phyloP scores from a whole-genome alignment of 2,888 invertebrate species.

The Ptilodon capucinus region DNA sequence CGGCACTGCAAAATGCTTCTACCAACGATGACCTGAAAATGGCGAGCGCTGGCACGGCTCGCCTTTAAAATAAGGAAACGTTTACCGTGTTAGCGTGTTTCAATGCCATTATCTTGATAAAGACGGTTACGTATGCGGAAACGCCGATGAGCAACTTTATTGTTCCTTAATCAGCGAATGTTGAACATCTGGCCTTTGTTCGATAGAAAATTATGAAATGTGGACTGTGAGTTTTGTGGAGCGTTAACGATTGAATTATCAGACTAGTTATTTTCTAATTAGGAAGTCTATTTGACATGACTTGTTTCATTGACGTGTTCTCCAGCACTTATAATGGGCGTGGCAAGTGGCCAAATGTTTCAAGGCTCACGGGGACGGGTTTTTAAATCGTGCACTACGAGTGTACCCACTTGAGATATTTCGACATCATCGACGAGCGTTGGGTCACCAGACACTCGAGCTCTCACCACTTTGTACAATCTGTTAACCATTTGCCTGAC shows the following conservation, averaged over 20 bases:
- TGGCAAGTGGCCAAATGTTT: slow-evolving; percentile 71
- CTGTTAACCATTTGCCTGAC: slow-evolving; percentile 41
- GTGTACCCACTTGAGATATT: slow-evolving; percentile 65
- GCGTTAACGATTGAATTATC: slow-evolving; percentile 1
- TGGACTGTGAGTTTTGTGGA: slow-evolving; percentile 7
- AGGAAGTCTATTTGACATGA: slow-evolving; percentile 31
- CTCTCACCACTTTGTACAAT: slow-evolving; percentile 42
- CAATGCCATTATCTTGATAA: slow-evolving; percentile 73
- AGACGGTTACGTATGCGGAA: slow-evolving; percentile 74
- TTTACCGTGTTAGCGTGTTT: slow-evolving; percentile 59
- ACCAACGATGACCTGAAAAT: slow-evolving; percentile 17
- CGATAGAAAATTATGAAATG: slow-evolving; percentile 30
- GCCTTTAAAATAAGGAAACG: slow-evolving; percentile 54
- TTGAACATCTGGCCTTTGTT: slow-evolving; percentile 63
- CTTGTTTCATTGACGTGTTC: slow-evolving; percentile 36
- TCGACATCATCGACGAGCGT: slow-evolving; percentile 57
- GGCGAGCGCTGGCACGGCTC: slow-evolving; percentile 10
- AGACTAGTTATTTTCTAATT: slow-evolving; percentile 24
- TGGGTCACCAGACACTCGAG: slow-evolving; percentile 43
- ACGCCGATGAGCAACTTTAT: slow-evolving; percentile 58
- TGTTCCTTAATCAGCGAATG: slow-evolving; percentile 60
- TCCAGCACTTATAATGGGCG: slow-evolving; percentile 64
- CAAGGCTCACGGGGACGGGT: slow-evolving; percentile 69
- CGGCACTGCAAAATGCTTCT: slow-evolving; percentile 3
- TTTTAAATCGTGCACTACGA: slow-evolving; percentile 66